phyloP scores from a whole-genome alignment of 2,797 vertebrate genomes.

The Ceryle rudis region DNA sequence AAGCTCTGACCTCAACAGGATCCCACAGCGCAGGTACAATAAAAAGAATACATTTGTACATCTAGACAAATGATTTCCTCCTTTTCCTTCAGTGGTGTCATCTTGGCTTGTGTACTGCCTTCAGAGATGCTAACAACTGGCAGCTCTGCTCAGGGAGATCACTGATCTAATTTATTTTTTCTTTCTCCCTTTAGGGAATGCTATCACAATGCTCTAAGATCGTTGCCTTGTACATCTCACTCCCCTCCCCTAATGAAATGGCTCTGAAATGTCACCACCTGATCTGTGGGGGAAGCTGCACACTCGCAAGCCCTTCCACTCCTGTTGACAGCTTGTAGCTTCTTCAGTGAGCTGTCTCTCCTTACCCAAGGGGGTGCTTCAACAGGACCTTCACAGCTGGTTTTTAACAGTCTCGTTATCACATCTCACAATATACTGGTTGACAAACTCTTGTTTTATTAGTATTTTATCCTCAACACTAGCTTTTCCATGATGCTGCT shows the following conservation, averaged over 20 bases:
- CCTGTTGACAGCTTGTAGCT: conserved; percentile 23
- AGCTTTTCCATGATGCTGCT: neutral
- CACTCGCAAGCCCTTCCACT: neutral
- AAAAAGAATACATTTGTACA: conserved; percentile 40
- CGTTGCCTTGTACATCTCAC: conserved; percentile 48
- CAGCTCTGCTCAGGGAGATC: conserved; percentile 50
- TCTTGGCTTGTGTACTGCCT: neutral
- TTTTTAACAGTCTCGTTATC: conserved; percentile 39
- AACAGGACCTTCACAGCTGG: neutral
- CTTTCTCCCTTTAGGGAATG: conserved; percentile 59
- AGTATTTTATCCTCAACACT: neutral
- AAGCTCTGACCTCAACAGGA: neutral
- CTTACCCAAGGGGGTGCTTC: conserved; percentile 19
- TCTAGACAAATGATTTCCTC: conserved; percentile 15
- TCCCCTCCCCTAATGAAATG: conserved; percentile 51
- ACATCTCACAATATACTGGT: neutral
- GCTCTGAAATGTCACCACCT: conserved; percentile 58
- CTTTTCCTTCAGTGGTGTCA: conserved; percentile 14
- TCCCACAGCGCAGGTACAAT: neutral
- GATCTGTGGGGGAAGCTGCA: neutral
- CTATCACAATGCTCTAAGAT: conserved; percentile 62
- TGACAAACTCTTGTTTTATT: conserved; percentile 28
- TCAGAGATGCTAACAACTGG: conserved; percentile 57
- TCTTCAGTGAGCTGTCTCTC: neutral
- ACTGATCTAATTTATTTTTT: conserved; percentile 71